Evolutionary conservation across 2,113 vertebrate genomes (phyloP).

Genomic region (Pao palembangensis): DNA sequence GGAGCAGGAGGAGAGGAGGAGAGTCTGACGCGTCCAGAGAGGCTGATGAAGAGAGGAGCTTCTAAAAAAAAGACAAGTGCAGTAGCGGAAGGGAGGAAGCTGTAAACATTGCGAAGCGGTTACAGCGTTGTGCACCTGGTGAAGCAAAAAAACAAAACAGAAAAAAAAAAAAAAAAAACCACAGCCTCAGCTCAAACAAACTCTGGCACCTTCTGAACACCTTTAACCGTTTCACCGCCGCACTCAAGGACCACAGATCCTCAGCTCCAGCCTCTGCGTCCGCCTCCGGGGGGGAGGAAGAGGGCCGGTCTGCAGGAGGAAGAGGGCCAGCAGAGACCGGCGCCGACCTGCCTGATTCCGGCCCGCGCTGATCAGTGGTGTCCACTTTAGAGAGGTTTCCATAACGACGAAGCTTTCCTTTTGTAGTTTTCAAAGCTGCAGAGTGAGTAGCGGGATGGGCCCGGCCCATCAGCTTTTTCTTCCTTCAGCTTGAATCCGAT

Average conservation of each 20-base stretch:
- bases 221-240: constrained; percentile 69
- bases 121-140: constrained; percentile 85
- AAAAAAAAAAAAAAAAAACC: constrained; percentile 20
- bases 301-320: neutral
- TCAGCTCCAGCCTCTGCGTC: constrained; percentile 22
- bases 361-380: neutral
- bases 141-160: constrained; percentile 40
- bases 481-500: neutral
- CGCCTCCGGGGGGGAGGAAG: constrained; percentile 3
- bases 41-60: constrained; percentile 48
- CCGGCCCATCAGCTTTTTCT: constrained; percentile 3
- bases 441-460: constrained; percentile 4
- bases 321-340: constrained; percentile 14
- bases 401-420: no score
- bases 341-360: constrained; percentile 5
- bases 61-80: constrained; percentile 41
- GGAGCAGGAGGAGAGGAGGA: constrained; percentile 29
- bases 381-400: neutral
- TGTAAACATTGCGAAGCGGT: constrained; percentile 80
- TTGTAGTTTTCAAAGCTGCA: no score
- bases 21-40: constrained; percentile 47
- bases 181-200: constrained; percentile 67
- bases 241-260: constrained; percentile 40
- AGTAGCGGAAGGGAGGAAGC: constrained; percentile 77
- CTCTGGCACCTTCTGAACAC: constrained; percentile 55